Percentiles rank a stretch among this genome's conserved stretches.
These are phyloP conservation scores for human DNA, from an alignment of 2,113 vertebrate species.

Conservation along the genomic window GRCh38 chr12:2031501-2032000, in stretches of 20 bases:
- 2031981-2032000: neutral
- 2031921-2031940: neutral
- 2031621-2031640: neutral
- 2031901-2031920: neutral
- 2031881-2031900: neutral
- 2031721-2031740: neutral
- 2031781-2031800: slow-evolving; percentile 13
- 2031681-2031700: neutral
- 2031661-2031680: neutral
- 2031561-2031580: neutral
- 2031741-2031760: neutral
- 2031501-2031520: neutral
- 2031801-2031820: neutral
- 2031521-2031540: neutral
- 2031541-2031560: neutral
- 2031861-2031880: neutral
- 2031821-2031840: neutral
- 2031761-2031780: neutral
- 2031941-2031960: neutral
- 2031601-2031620: neutral
- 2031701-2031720: neutral
- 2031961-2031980: neutral
- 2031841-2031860: neutral
- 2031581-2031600: neutral
- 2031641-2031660: neutral